phyloP scores from a whole-genome alignment of 2,797 vertebrate species.

The Hipposideros larvatus region DNA sequence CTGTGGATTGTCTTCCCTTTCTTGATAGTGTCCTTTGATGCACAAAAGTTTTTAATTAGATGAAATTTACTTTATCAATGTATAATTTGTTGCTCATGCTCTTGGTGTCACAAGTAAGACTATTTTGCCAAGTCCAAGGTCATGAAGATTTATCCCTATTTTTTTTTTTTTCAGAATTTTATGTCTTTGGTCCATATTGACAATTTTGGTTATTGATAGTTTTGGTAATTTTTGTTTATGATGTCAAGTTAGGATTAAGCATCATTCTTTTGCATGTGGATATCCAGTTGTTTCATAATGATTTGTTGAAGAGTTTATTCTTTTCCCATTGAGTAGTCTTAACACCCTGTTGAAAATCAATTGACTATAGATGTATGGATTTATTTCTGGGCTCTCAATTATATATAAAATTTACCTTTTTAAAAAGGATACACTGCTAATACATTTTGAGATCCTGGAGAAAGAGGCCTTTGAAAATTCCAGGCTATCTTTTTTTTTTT shows the following conservation, averaged over 20 bases:
- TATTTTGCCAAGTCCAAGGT: background rate
- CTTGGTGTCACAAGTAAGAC: background rate
- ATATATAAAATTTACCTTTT: constrained; percentile 8
- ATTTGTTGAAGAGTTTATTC: background rate
- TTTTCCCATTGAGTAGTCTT: background rate
- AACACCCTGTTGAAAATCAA: constrained; percentile 19
- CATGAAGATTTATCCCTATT: background rate
- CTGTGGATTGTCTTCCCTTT: background rate
- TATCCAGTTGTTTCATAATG: background rate
- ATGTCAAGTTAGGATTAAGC: background rate
- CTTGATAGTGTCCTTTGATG: background rate
- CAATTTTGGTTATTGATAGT: background rate
- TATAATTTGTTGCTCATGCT: background rate
- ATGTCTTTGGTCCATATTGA: background rate
- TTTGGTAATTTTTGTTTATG: constrained; percentile 19
- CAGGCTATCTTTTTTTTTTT: background rate
- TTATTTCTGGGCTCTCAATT: constrained; percentile 33
- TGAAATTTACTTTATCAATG: background rate
- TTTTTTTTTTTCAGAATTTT: background rate
- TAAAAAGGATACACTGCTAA: background rate
- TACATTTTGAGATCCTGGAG: constrained; percentile 8
- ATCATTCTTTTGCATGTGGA: background rate
- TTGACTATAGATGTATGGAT: background rate
- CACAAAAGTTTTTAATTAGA: background rate
- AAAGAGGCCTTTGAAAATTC: constrained; percentile 1